Evolutionary conservation across 1,140 invertebrate genomes (phyloP).

Genomic region (Himalopsyche phryganea): DNA sequence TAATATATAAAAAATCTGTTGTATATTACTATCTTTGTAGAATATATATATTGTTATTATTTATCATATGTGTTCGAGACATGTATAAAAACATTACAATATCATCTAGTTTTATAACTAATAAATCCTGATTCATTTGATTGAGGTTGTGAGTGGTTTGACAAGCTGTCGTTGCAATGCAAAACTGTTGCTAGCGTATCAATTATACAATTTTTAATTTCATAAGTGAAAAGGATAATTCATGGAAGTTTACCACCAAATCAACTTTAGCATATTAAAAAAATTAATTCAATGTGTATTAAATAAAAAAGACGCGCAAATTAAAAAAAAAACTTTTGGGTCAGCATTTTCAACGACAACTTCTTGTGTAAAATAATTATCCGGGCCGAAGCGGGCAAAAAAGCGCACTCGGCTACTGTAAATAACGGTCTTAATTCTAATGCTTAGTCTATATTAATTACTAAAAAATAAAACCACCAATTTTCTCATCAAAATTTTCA

Average conservation of each 20-base stretch:
- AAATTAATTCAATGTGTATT: too few species aligned
- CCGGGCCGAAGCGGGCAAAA: conserved; percentile 12
- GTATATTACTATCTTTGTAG: too few species aligned
- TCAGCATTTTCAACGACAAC: conserved; percentile 8
- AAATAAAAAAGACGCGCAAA: too few species aligned
- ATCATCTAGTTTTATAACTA: conserved; percentile 17
- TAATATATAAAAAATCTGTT: too few species aligned
- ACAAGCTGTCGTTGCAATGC: conserved; percentile 11
- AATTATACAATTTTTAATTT: too few species aligned
- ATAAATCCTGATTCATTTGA: conserved; percentile 24
- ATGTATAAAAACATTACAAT: conserved; percentile 21
- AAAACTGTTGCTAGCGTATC: background rate
- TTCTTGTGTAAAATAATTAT: conserved; percentile 15
- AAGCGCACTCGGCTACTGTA: conserved; percentile 17
- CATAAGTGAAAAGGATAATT: too few species aligned
- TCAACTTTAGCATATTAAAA: too few species aligned
- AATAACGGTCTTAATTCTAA: conserved; percentile 12
- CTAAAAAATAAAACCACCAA: background rate
- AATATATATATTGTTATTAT: too few species aligned
- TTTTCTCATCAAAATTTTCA: background rate
- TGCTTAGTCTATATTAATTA: conserved; percentile 2
- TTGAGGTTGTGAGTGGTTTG: conserved; percentile 24
- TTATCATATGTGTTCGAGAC: background rate
- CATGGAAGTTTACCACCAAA: too few species aligned
- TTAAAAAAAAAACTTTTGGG: background rate